phyloP scores from a whole-genome alignment of 2,797 vertebrate species.

The Peromyscus nudipes region DNA sequence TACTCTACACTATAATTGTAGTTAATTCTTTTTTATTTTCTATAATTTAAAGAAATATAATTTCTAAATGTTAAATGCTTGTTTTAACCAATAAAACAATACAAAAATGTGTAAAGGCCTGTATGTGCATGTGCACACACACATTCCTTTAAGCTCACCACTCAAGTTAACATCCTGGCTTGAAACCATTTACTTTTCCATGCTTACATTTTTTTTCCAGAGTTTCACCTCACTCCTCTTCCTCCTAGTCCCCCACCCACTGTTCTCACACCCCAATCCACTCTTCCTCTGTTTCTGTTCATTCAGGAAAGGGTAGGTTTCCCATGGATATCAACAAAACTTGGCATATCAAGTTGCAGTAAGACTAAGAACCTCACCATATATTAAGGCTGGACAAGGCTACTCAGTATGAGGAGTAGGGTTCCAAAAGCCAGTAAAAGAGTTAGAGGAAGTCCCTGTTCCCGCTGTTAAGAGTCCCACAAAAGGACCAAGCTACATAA shows the following conservation, averaged over 20 bases:
- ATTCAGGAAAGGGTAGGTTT: background rate
- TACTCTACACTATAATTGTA: background rate
- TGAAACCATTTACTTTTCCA: background rate
- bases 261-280: background rate
- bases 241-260: background rate
- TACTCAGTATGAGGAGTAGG: background rate
- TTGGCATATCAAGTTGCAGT: background rate
- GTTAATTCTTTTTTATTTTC: background rate
- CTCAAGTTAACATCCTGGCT: background rate
- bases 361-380: background rate
- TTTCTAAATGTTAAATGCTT: background rate
- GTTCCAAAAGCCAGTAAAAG: background rate
- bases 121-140: background rate
- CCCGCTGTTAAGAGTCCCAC: background rate
- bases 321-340: background rate
- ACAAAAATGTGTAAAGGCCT: background rate
- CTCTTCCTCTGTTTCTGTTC: background rate
- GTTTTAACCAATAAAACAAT: background rate
- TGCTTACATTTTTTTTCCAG: background rate
- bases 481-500: background rate
- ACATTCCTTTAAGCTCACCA: background rate
- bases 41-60: slow-evolving; percentile 9
- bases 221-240: background rate
- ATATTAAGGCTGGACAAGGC: background rate
- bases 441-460: background rate